These are phyloP conservation scores for Caerostris darwini DNA, from an alignment of 1,140 invertebrate species.

Conservation along the genomic window DNA sequence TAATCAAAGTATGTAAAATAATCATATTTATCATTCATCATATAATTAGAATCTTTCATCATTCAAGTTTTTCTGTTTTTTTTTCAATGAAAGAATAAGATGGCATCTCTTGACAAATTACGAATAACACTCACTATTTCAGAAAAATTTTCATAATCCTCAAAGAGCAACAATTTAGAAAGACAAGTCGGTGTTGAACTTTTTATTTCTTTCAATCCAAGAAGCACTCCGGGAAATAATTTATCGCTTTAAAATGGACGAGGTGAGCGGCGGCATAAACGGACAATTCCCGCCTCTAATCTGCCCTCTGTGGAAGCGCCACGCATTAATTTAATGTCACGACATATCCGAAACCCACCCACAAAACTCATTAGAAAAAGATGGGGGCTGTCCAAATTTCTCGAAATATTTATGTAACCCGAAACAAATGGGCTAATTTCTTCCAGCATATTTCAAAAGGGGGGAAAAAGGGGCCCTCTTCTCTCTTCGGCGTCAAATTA, in stretches of 20 bases:
- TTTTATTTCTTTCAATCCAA: no score
- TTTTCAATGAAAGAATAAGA: no score
- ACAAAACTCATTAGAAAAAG: slow-evolving; percentile 54
- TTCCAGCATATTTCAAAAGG: slow-evolving; percentile 32
- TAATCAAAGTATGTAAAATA: no score
- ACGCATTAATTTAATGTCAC: slow-evolving; percentile 64
- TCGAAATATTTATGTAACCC: slow-evolving; percentile 45
- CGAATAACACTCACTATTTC: no score
- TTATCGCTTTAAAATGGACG: not conserved
- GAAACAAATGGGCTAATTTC: slow-evolving; percentile 65
- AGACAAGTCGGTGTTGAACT: no score
- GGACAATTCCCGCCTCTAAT: not conserved
- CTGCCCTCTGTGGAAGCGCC: not conserved
- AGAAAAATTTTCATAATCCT: no score
- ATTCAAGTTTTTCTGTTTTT: no score
- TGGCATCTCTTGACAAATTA: no score
- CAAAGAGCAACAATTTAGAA: not conserved
- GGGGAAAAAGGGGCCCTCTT: not conserved
- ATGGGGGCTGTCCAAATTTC: not conserved
- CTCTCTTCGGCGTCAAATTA: slow-evolving; percentile 39
- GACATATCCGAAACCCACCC: slow-evolving; percentile 4
- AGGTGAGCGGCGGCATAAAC: not conserved
- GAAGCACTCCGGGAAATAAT: not conserved
- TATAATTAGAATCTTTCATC: no score
- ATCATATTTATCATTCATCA: no score